A percentile compares a stretch with the other conserved stretches of the same genome.
phyloP scores from a whole-genome alignment of 2,797 vertebrate genomes.

The Sebastes iracundus region DNA sequence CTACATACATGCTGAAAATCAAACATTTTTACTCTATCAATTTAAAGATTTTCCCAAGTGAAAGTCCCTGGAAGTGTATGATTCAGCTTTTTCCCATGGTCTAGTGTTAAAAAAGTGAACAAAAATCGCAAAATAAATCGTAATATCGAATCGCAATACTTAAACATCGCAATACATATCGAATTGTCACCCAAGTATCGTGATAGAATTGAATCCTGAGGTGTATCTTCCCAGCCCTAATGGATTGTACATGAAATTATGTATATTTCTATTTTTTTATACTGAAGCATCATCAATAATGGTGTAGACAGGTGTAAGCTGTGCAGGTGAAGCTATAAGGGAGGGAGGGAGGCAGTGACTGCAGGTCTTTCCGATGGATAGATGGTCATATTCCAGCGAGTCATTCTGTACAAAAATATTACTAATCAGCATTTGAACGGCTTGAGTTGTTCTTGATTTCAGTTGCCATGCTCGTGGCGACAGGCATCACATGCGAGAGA shows the following conservation, averaged over 20 bases:
- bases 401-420: constrained; percentile 9
- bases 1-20: no score
- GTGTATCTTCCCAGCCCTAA: neutral
- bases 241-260: neutral
- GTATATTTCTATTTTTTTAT: neutral
- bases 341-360: constrained; percentile 5
- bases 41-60: no score
- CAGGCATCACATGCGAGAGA: constrained; percentile 50
- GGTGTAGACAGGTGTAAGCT: constrained; percentile 21
- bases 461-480: constrained; percentile 26
- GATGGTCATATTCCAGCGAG: constrained; percentile 18
- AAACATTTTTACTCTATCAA: no score
- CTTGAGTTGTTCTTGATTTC: constrained; percentile 41
- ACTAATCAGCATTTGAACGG: neutral
- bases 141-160: no score
- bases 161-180: no score
- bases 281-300: constrained; percentile 18
- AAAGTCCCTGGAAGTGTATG: no score
- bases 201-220: no score
- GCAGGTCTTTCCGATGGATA: constrained; percentile 12
- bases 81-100: no score
- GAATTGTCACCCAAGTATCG: no score
- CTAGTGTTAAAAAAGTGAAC: no score
- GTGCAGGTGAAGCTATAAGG: constrained; percentile 24
- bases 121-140: no score